Percentiles rank a stretch among this genome's conserved stretches.
phyloP scores from a whole-genome alignment of 2,888 invertebrate species.

The Tubulanus polymorphus region DNA sequence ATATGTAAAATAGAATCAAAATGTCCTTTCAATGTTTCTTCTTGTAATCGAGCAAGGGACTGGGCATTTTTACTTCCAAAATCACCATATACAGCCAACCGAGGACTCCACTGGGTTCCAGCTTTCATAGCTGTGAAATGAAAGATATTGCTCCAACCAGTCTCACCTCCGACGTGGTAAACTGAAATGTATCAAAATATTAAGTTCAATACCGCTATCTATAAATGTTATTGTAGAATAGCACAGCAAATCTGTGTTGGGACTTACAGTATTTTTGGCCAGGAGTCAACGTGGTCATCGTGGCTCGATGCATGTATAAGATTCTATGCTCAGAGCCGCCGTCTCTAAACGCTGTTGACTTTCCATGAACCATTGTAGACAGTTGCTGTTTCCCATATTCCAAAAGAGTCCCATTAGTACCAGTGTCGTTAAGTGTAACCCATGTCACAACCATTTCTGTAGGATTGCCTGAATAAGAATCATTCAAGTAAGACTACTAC shows the following conservation, averaged over 20 bases:
- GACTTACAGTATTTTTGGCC: conserved; percentile 38
- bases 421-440: conserved; percentile 34
- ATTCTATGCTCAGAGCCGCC: conserved; percentile 30
- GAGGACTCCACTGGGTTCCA: conserved; percentile 70
- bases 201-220: no score
- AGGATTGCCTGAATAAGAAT: conserved; percentile 23
- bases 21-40: conserved; percentile 72
- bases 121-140: conserved; percentile 70
- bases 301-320: conserved; percentile 43
- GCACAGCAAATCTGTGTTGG: no score
- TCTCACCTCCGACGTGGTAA: conserved; percentile 52
- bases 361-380: background rate
- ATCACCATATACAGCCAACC: conserved; percentile 84
- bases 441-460: conserved; percentile 41
- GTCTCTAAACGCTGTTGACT: conserved; percentile 32
- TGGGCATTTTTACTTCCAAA: conserved; percentile 90
- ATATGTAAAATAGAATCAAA: conserved; percentile 88
- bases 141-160: conserved; percentile 78
- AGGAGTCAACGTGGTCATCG: conserved; percentile 29
- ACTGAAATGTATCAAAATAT: no score
- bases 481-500: background rate
- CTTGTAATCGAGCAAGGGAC: conserved; percentile 76
- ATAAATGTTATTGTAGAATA: no score
- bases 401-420: conserved; percentile 21
- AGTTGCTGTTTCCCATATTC: conserved; percentile 30